Evolutionary conservation across 2,888 invertebrate genomes (phyloP).

Genomic region (Bibio marci): DNA sequence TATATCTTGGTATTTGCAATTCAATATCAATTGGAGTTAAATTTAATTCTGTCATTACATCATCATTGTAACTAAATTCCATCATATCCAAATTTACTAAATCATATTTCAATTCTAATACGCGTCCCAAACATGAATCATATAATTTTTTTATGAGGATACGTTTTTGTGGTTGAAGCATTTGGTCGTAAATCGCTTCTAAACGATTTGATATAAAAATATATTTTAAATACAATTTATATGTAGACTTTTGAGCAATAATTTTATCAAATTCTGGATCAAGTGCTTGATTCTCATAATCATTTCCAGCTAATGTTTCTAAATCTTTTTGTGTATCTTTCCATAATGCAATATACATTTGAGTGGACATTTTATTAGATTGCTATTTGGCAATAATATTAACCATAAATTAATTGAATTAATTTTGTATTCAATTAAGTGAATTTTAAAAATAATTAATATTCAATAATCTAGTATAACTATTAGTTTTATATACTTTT

Average conservation of each 20-base stretch:
- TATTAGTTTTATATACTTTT: too few relatives aligned
- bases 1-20: slow-evolving; percentile 55
- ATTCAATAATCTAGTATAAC: too few relatives aligned
- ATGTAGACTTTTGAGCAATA: slow-evolving; percentile 41
- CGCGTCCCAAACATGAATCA: slow-evolving; percentile 61
- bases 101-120: slow-evolving; percentile 77
- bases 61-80: slow-evolving; percentile 77
- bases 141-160: slow-evolving; percentile 51
- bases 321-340: slow-evolving; percentile 37
- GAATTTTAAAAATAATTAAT: too few relatives aligned
- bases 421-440: too few relatives aligned
- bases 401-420: too few relatives aligned
- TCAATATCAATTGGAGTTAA: slow-evolving; percentile 62
- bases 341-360: slow-evolving; percentile 53
- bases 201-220: slow-evolving; percentile 56
- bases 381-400: too few relatives aligned
- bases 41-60: slow-evolving; percentile 51
- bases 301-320: slow-evolving; percentile 21
- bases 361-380: slow-evolving; percentile 61
- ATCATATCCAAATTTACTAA: slow-evolving; percentile 71
- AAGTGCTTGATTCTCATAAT: slow-evolving; percentile 43
- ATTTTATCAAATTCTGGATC: slow-evolving; percentile 37
- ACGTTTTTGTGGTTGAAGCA: slow-evolving; percentile 85
- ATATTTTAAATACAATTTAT: slow-evolving; percentile 66
- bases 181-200: slow-evolving; percentile 73